A percentile compares a stretch with the other conserved stretches of the same genome.
Evolutionary conservation across 37 sponge, comb jelly and placozoan genomes (phyloP).

Genomic region (Agelas oroides): DNA sequence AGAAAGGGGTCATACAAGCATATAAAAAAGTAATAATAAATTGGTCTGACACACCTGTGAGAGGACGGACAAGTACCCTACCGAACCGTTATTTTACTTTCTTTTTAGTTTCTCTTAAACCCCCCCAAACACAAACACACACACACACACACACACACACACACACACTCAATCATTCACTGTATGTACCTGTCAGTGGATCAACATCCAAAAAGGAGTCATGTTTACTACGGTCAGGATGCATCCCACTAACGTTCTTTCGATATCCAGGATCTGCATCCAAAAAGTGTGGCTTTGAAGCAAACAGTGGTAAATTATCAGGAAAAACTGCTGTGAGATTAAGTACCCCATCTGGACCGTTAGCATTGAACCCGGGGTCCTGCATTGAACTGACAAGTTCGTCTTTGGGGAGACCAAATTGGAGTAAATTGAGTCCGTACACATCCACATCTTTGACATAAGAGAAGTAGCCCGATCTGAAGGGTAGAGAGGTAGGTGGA

Average conservation of each 20-base stretch:
- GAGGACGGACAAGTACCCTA: too few relatives aligned
- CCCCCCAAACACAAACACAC: too few relatives aligned
- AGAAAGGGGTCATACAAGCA: too few relatives aligned
- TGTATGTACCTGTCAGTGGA: conserved; percentile 61
- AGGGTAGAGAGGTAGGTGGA: not conserved
- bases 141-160: conserved; percentile 16
- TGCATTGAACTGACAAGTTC: conserved; percentile 73
- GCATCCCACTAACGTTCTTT: conserved; percentile 67
- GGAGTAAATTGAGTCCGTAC: conserved; percentile 60
- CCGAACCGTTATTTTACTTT: too few relatives aligned
- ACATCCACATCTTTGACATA: conserved; percentile 42
- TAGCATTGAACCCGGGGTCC: conserved; percentile 72
- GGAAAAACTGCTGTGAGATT: conserved; percentile 80
- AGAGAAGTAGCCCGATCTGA: conserved; percentile 80
- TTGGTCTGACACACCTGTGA: not conserved
- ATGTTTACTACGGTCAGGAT: conserved; percentile 47
- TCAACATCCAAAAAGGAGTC: conserved; percentile 86
- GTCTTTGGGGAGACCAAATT: conserved; percentile 55
- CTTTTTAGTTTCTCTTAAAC: too few relatives aligned
- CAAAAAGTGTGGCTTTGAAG: conserved; percentile 91
- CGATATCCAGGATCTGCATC: conserved; percentile 77
- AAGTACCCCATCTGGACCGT: conserved; percentile 80
- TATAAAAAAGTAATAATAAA: too few relatives aligned
- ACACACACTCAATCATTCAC: conserved; percentile 11
- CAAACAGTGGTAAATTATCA: conserved; percentile 80